Percentiles rank a stretch among this genome's conserved stretches.
These are phyloP conservation scores for Vanessa cardui DNA, from an alignment of 2,888 invertebrate species.

Conservation along the genomic window DNA sequence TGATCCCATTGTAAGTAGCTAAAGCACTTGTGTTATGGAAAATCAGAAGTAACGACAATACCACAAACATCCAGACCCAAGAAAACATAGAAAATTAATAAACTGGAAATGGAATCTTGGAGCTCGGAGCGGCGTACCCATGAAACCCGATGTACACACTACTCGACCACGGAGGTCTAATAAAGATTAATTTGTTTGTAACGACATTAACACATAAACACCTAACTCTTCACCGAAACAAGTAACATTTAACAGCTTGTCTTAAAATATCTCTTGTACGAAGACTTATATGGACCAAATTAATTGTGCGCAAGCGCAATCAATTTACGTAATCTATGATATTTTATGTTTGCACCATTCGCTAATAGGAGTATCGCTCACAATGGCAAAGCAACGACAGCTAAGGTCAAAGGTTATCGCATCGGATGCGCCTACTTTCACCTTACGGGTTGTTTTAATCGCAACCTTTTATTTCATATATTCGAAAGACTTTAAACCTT, in stretches of 20 bases:
- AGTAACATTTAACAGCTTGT: conserved; percentile 33
- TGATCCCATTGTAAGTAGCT: too few species aligned
- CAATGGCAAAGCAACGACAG: conserved; percentile 67
- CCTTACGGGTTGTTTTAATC: conserved; percentile 52
- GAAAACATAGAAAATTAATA: too few species aligned
- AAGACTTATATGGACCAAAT: conserved; percentile 38
- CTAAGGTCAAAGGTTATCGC: conserved; percentile 73
- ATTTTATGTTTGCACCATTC: conserved; percentile 43
- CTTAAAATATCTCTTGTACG: conserved; percentile 15
- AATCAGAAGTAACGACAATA: too few species aligned
- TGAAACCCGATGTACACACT: too few species aligned
- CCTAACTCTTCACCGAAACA: conserved; percentile 10
- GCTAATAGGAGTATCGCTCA: conserved; percentile 67
- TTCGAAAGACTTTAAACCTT: conserved; percentile 39
- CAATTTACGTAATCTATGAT: conserved; percentile 41
- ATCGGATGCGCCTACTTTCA: conserved; percentile 77
- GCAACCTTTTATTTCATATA: conserved; percentile 30
- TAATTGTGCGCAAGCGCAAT: conserved; percentile 33
- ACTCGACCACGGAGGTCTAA: too few species aligned
- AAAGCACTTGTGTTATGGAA: too few species aligned
- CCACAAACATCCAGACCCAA: too few species aligned
- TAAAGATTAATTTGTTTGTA: background rate
- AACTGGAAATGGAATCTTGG: too few species aligned
- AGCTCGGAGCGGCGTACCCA: too few species aligned
- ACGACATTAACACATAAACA: background rate